Evolutionary conservation across 2,888 invertebrate species (phyloP).

Genomic region (Drosophila hawaiiensis): DNA sequence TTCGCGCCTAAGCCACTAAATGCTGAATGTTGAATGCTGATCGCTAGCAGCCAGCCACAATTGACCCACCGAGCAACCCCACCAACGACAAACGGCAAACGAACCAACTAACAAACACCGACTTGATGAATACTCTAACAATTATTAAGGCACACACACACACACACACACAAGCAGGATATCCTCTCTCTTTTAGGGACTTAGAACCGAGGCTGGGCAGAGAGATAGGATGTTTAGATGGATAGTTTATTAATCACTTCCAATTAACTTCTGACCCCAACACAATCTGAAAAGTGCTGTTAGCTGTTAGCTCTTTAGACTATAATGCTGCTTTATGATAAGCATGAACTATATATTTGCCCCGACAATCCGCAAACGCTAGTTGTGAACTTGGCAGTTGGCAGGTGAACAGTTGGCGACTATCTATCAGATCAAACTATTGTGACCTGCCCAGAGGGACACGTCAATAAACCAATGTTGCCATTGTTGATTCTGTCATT

Average conservation of each 20-base stretch:
- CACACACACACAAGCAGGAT: neutral
- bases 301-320: too few relatives aligned
- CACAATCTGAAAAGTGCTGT: too few relatives aligned
- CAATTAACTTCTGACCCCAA: neutral
- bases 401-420: neutral
- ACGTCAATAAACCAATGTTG: too few relatives aligned
- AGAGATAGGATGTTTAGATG: too few relatives aligned
- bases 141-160: neutral
- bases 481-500: too few relatives aligned
- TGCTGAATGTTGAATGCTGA: conserved; percentile 2
- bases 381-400: neutral
- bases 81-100: conserved; percentile 5
- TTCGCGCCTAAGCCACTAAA: conserved; percentile 50
- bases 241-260: neutral
- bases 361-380: too few relatives aligned
- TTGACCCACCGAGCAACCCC: conserved; percentile 26
- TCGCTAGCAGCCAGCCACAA: conserved; percentile 9
- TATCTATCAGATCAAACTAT: neutral
- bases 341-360: too few relatives aligned
- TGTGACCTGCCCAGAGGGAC: neutral
- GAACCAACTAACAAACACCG: neutral
- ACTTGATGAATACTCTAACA: conserved; percentile 13
- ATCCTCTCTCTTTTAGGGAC: neutral
- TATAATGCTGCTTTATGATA: too few relatives aligned
- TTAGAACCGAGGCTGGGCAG: too few relatives aligned